Percentiles rank a stretch among this genome's conserved stretches.
phyloP scores from a whole-genome alignment of 2,113 vertebrate genomes.

The Syngnathus scovelli region DNA sequence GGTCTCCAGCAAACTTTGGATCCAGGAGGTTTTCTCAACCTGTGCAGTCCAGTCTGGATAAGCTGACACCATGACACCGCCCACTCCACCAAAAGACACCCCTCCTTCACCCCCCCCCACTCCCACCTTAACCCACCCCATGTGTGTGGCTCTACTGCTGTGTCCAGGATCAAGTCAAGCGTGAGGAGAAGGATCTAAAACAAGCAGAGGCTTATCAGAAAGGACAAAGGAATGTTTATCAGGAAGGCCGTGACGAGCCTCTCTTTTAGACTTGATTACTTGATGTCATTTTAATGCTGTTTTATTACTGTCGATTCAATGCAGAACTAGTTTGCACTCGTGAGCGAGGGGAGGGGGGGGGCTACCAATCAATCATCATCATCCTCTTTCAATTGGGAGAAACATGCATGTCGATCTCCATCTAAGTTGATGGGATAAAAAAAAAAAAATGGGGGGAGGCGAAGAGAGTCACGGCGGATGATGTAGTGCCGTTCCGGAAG shows the following conservation, averaged over 20 bases:
- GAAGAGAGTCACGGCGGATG: slow-evolving; percentile 30
- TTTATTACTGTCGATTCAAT: slow-evolving; percentile 69
- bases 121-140: slow-evolving; percentile 1
- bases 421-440: slow-evolving; percentile 41
- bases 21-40: slow-evolving; percentile 59
- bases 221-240: slow-evolving; percentile 63
- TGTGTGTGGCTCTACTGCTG: slow-evolving; percentile 24
- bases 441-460: slow-evolving; percentile 22
- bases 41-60: slow-evolving; percentile 73
- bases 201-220: slow-evolving; percentile 42
- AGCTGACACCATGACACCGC: slow-evolving; percentile 51
- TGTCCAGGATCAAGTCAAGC: slow-evolving; percentile 26
- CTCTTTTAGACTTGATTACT: slow-evolving; percentile 67
- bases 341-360: neutral
- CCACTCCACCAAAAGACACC: neutral
- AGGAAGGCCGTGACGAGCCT: slow-evolving; percentile 49
- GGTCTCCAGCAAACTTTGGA: slow-evolving; percentile 43
- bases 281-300: slow-evolving; percentile 71
- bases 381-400: slow-evolving; percentile 38
- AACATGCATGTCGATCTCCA: slow-evolving; percentile 50
- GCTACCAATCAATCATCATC: neutral
- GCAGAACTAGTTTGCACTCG: slow-evolving; percentile 71
- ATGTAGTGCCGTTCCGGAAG: slow-evolving; percentile 50
- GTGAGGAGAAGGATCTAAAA: slow-evolving; percentile 33
- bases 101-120: neutral